A percentile compares a stretch with the other conserved stretches of the same genome.
phyloP scores from a whole-genome alignment of 2,888 invertebrate species.

The Bugulina stolonifera region DNA sequence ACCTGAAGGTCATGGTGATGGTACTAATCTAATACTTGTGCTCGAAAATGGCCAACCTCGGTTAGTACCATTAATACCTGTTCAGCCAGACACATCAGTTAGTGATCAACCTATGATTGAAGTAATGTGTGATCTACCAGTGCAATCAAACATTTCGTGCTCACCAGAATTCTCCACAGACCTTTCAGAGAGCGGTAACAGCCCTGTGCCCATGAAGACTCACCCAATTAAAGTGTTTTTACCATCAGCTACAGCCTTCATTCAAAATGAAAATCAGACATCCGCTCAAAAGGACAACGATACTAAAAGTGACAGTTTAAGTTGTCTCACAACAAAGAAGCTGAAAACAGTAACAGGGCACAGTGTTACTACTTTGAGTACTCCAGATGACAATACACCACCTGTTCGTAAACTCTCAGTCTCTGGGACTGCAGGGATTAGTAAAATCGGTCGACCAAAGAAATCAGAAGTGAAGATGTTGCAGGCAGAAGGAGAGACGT shows the following conservation, averaged over 20 bases:
- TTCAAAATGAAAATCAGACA: neutral
- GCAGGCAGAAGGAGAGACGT: slow-evolving; percentile 66
- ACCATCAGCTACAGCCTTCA: neutral
- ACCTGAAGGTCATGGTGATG: neutral
- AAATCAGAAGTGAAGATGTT: slow-evolving; percentile 65
- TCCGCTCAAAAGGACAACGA: neutral
- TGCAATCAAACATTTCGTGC: neutral
- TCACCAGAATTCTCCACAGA: neutral
- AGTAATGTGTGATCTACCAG: slow-evolving; percentile 16
- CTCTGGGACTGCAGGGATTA: slow-evolving; percentile 48
- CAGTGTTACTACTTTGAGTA: too few species aligned
- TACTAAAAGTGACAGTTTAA: neutral
- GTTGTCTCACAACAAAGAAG: neutral
- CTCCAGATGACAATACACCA: too few species aligned
- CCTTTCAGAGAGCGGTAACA: neutral
- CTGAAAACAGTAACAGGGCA: neutral
- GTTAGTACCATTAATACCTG: neutral
- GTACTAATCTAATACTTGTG: neutral
- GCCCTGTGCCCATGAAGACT: neutral
- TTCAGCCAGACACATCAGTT: neutral
- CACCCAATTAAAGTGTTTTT: neutral
- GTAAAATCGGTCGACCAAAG: slow-evolving; percentile 63
- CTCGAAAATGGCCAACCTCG: neutral
- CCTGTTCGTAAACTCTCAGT: neutral
- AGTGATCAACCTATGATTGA: neutral